Evolutionary conservation across 2,888 invertebrate species (phyloP).

Genomic region (Agrotis exclamationis): DNA sequence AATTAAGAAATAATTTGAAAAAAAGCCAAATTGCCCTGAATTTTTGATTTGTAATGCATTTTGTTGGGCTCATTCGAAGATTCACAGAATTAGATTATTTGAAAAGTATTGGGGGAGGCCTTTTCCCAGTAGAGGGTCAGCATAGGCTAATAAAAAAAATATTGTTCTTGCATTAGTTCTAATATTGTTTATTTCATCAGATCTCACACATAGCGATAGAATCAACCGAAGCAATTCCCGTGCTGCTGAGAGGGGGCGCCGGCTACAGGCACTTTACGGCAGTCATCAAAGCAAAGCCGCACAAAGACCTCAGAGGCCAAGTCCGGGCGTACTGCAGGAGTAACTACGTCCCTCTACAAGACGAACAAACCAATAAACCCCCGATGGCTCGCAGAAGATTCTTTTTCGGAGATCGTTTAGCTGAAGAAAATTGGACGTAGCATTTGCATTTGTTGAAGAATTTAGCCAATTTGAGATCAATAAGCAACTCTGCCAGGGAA

Average conservation of each 20-base stretch:
- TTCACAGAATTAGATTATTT: no score
- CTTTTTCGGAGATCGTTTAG: slow-evolving; percentile 23
- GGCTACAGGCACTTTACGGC: slow-evolving; percentile 78
- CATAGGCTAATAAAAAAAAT: no score
- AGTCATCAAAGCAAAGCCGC: slow-evolving; percentile 72
- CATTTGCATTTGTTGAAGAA: neutral
- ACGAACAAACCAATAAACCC: neutral
- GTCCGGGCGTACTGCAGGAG: slow-evolving; percentile 75
- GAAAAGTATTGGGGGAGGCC: no score
- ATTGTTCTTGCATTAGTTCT: no score
- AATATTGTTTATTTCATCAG: slow-evolving; percentile 62
- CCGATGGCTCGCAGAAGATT: slow-evolving; percentile 29
- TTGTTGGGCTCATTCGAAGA: no score
- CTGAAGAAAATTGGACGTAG: slow-evolving; percentile 24
- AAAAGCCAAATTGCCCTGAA: no score
- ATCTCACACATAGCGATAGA: slow-evolving; percentile 79
- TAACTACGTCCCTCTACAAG: slow-evolving; percentile 1
- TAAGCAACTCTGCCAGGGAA: neutral
- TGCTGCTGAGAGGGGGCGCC: slow-evolving; percentile 80
- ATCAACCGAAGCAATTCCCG: slow-evolving; percentile 76
- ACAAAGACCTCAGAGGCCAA: slow-evolving; percentile 70
- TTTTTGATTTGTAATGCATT: no score
- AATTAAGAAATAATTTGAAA: no score
- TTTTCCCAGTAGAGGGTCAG: no score
- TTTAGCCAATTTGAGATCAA: slow-evolving; percentile 19